Conservation (phyloP, 2,797 vertebrate genomes). For the Falco novaeseelandiae region DNA sequence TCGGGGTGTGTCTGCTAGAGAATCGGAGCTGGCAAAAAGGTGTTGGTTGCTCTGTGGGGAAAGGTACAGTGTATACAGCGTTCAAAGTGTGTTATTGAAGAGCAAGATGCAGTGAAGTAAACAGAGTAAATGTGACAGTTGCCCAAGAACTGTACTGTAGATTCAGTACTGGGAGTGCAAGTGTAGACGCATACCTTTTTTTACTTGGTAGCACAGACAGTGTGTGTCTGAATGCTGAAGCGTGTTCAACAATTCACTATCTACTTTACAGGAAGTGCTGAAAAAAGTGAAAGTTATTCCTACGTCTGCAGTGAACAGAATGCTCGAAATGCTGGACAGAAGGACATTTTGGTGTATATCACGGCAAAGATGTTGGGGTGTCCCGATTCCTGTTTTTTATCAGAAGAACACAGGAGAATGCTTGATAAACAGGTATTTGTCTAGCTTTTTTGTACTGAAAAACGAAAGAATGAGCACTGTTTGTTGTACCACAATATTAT, state of each 20-base stretch:
- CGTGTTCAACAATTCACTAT: background rate
- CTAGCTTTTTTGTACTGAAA: background rate
- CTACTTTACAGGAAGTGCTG: constrained; percentile 83
- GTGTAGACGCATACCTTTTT: background rate
- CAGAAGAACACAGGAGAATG: constrained; percentile 87
- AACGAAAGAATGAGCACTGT: background rate
- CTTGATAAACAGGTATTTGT: constrained; percentile 88
- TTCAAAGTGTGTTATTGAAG: background rate
- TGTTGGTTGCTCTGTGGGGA: background rate
- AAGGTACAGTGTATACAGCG: fast-evolving
- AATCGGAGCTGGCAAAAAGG: background rate
- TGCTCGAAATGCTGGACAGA: constrained; percentile 89
- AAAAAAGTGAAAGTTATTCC: constrained; percentile 92
- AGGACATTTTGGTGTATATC: constrained; percentile 98
- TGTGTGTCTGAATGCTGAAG: background rate
- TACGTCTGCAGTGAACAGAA: constrained; percentile 83
- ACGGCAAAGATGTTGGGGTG: constrained; percentile 92
- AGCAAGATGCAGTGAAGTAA: background rate
- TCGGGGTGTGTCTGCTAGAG: background rate
- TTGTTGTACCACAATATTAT: background rate
- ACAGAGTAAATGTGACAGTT: background rate
- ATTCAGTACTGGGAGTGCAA: background rate
- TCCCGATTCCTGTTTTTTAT: constrained; percentile 95
- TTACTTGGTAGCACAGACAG: background rate
- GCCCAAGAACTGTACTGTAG: background rate